Evolutionary conservation across 2,888 invertebrate species (phyloP).

Genomic region (Bursaphelenchus okinawaensis): DNA sequence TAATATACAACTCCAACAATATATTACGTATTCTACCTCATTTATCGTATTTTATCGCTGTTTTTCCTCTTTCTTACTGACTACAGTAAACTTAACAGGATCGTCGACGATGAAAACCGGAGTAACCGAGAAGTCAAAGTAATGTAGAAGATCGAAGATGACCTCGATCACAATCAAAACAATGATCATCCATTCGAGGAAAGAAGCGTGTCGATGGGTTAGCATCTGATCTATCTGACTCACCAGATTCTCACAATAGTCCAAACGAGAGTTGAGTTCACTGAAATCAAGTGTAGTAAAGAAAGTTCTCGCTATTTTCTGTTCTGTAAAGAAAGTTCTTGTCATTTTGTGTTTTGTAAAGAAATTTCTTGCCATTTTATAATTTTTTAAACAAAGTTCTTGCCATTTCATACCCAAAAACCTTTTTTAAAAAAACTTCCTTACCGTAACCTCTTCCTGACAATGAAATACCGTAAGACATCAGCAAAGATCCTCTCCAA

Average conservation of each 20-base stretch:
- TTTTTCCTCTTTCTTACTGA: too few species aligned
- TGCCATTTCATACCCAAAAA: not conserved
- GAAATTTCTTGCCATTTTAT: not conserved
- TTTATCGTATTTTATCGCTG: too few species aligned
- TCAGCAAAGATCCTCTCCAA: slow-evolving; percentile 78
- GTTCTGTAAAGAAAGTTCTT: not conserved
- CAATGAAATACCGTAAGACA: slow-evolving; percentile 68
- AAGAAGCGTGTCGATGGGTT: slow-evolving; percentile 79
- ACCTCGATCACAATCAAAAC: slow-evolving; percentile 90
- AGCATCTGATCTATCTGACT: slow-evolving; percentile 82
- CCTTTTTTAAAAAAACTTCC: slow-evolving; percentile 2
- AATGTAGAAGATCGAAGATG: slow-evolving; percentile 49
- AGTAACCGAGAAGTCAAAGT: slow-evolving; percentile 19
- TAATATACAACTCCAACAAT: too few species aligned
- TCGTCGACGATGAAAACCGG: slow-evolving; percentile 16
- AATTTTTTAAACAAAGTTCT: not conserved
- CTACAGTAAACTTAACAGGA: not conserved
- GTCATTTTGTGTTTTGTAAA: not conserved
- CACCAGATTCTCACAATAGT: slow-evolving; percentile 85
- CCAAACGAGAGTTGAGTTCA: slow-evolving; percentile 90
- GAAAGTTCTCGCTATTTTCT: too few species aligned
- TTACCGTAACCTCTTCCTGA: slow-evolving; percentile 35
- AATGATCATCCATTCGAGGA: slow-evolving; percentile 96
- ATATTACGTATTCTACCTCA: too few species aligned
- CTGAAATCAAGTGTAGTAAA: slow-evolving; percentile 58